These are phyloP conservation scores for Geophilus truncorum DNA, from an alignment of 2,888 invertebrate genomes.

Conservation along the genomic window DNA sequence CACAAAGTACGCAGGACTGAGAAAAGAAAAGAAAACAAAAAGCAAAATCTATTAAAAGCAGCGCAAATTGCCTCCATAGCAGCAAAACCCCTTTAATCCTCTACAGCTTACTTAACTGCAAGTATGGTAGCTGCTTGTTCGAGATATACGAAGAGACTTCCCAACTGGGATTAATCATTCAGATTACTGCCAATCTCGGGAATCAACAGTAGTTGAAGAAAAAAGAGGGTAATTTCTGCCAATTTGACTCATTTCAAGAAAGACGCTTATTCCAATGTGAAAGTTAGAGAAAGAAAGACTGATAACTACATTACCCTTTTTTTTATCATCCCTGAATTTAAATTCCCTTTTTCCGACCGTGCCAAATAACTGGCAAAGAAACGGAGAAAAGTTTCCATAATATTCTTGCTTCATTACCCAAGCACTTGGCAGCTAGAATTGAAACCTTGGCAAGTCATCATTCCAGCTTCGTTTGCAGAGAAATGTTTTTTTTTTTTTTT, in stretches of 20 bases:
- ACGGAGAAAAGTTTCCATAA: neutral
- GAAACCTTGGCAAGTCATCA: neutral
- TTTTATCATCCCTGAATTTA: neutral
- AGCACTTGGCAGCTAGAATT: neutral
- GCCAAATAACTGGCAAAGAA: neutral
- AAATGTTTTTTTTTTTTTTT: neutral
- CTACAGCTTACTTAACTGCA: neutral
- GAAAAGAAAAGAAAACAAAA: neutral
- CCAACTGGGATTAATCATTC: constrained; percentile 5
- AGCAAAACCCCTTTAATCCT: neutral
- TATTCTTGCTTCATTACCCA: constrained; percentile 1
- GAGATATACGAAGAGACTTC: neutral
- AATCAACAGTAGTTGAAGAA: neutral
- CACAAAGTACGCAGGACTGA: no score
- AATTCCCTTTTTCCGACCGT: neutral
- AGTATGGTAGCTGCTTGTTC: neutral
- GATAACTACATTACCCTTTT: neutral
- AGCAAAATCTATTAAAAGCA: neutral
- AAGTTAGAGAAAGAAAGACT: neutral
- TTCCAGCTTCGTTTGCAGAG: neutral
- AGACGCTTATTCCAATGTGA: no score
- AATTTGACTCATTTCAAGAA: neutral
- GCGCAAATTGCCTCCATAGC: neutral
- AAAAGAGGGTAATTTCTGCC: neutral
- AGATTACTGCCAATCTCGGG: neutral